Conservation (phyloP, 2,888 invertebrate species). For the Erebia palarica region DNA sequence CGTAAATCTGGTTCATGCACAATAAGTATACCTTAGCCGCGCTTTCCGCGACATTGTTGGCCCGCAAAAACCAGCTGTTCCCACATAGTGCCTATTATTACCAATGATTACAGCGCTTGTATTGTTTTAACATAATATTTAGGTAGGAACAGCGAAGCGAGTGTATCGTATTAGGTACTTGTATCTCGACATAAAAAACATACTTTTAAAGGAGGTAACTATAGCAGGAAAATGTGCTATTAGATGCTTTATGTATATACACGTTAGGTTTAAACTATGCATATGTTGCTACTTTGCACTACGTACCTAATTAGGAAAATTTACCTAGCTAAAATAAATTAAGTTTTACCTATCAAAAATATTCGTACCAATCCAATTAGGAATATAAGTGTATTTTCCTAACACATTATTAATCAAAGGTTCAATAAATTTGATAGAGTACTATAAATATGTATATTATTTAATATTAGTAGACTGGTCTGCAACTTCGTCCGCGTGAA, state of each 20-base stretch:
- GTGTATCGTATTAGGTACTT: slow-evolving; percentile 54
- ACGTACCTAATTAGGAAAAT: too few species aligned
- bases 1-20: slow-evolving; percentile 70
- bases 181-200: neutral
- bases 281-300: too few species aligned
- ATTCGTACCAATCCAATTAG: neutral
- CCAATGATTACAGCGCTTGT: slow-evolving; percentile 61
- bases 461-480: too few species aligned
- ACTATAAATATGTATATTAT: too few species aligned
- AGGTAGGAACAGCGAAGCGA: slow-evolving; percentile 46
- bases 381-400: neutral
- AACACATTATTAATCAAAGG: too few species aligned
- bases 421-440: too few species aligned
- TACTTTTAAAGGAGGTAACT: neutral
- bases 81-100: slow-evolving; percentile 61
- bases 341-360: too few species aligned
- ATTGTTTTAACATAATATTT: slow-evolving; percentile 58
- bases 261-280: too few species aligned
- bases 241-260: too few species aligned
- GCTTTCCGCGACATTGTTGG: slow-evolving; percentile 44
- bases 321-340: too few species aligned
- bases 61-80: slow-evolving; percentile 66
- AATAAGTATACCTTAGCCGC: slow-evolving; percentile 38
- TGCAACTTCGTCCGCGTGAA: too few species aligned
- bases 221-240: too few species aligned